Percentiles rank a stretch among this genome's conserved stretches.
Evolutionary conservation across 2,797 vertebrate species (phyloP).

Genomic region (Tadarida brasiliensis): DNA sequence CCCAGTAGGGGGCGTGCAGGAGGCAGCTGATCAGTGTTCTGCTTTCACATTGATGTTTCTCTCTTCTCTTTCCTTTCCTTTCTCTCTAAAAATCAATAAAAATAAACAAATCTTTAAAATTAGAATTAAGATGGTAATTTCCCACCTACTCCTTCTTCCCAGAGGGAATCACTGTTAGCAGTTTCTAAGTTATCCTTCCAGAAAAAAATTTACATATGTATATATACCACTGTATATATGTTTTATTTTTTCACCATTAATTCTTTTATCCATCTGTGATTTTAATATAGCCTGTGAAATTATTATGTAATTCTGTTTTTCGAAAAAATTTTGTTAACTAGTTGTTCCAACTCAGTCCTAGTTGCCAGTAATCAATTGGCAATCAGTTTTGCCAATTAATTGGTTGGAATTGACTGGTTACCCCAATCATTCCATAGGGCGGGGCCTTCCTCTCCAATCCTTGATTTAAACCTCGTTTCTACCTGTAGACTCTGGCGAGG

Average conservation of each 20-base stretch:
- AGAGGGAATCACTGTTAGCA: not conserved
- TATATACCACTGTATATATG: not conserved
- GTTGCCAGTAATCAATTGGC: not conserved
- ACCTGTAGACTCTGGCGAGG: not conserved
- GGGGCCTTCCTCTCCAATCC: not conserved
- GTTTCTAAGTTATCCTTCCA: conserved; percentile 31
- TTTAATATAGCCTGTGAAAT: conserved; percentile 42
- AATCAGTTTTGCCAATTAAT: not conserved
- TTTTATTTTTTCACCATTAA: not conserved
- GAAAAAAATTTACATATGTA: not conserved
- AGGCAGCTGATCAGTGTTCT: too few relatives aligned
- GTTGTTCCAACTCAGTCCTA: not conserved
- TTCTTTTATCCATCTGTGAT: not conserved
- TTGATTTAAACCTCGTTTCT: not conserved
- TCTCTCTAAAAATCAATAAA: too few relatives aligned
- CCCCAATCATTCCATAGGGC: not conserved
- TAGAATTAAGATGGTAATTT: not conserved
- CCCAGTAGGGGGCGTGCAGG: too few relatives aligned
- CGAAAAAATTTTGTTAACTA: not conserved
- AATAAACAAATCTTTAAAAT: not conserved
- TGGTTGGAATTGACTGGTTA: not conserved
- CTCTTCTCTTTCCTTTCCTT: too few relatives aligned
- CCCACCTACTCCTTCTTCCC: not conserved
- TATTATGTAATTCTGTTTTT: not conserved
- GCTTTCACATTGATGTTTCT: too few relatives aligned